phyloP scores from a whole-genome alignment of 2,888 invertebrate genomes.

The Emmelina monodactyla region DNA sequence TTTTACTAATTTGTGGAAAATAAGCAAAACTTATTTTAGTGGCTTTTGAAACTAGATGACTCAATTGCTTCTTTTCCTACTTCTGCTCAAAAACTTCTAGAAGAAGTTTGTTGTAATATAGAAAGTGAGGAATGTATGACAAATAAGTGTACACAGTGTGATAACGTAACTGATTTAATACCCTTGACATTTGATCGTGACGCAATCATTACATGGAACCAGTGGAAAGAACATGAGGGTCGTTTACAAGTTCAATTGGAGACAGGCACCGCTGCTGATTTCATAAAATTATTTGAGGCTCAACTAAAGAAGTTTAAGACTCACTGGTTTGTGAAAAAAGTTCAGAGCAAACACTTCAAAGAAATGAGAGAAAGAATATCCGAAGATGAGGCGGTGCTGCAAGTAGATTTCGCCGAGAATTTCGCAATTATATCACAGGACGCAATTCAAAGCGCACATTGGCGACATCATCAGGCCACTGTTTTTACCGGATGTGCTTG shows the following conservation, averaged over 20 bases:
- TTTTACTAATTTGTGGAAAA: too few relatives aligned
- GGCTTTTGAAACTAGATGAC: too few relatives aligned
- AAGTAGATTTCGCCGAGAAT: conserved; percentile 14
- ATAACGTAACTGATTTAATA: not conserved
- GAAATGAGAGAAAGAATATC: not conserved
- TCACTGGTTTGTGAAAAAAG: conserved; percentile 8
- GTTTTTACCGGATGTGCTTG: conserved; percentile 7
- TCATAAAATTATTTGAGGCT: not conserved
- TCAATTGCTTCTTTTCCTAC: too few relatives aligned
- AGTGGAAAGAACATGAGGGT: not conserved
- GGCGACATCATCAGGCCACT: conserved; percentile 8
- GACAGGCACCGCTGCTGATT: not conserved
- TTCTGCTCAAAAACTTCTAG: not conserved
- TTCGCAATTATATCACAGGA: conserved; percentile 8
- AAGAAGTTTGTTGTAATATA: conserved; percentile 4
- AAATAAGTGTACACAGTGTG: not conserved
- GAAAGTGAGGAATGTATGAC: conserved; percentile 6
- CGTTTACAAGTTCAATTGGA: not conserved
- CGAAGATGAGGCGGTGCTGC: conserved; percentile 9
- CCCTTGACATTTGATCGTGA: too few relatives aligned
- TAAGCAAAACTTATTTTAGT: too few relatives aligned
- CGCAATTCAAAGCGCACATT: conserved; percentile 12
- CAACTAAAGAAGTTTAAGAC: conserved; percentile 7
- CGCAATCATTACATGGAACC: too few relatives aligned
- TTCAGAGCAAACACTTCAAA: conserved; percentile 7